phyloP scores from a whole-genome alignment of 2,113 vertebrate genomes.

The Mustelus asterias region DNA sequence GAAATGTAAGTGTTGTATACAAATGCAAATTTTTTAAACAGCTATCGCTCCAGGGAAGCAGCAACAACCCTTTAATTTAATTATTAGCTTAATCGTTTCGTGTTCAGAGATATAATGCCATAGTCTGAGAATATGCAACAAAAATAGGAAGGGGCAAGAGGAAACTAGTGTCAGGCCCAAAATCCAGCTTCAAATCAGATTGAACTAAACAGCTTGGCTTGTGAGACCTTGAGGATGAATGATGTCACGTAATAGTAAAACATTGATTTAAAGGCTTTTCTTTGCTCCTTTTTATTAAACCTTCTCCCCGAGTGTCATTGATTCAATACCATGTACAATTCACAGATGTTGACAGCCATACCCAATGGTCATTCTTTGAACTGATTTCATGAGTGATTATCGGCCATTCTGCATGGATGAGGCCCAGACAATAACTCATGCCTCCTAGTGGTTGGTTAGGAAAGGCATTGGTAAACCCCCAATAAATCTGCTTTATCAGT shows the following conservation, averaged over 20 bases:
- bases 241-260: neutral
- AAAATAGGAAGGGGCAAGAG: neutral
- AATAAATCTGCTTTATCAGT: no score
- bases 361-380: no score
- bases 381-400: no score
- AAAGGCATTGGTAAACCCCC: no score
- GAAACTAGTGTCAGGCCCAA: neutral
- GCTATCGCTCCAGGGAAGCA: neutral
- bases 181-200: neutral
- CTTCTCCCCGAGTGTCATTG: no score
- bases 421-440: no score
- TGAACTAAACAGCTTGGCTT: neutral
- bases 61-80: neutral
- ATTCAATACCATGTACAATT: no score
- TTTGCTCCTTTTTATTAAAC: neutral
- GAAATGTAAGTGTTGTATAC: neutral
- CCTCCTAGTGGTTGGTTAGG: no score
- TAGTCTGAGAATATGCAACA: neutral
- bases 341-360: no score
- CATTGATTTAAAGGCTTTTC: neutral
- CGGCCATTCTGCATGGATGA: no score
- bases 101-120: neutral
- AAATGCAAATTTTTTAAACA: neutral
- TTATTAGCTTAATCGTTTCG: neutral
- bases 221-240: neutral